Evolutionary conservation across 2,888 invertebrate species (phyloP), one percentile per base, ranked within the genome.

Genomic region (Chirona hameri): DNA sequence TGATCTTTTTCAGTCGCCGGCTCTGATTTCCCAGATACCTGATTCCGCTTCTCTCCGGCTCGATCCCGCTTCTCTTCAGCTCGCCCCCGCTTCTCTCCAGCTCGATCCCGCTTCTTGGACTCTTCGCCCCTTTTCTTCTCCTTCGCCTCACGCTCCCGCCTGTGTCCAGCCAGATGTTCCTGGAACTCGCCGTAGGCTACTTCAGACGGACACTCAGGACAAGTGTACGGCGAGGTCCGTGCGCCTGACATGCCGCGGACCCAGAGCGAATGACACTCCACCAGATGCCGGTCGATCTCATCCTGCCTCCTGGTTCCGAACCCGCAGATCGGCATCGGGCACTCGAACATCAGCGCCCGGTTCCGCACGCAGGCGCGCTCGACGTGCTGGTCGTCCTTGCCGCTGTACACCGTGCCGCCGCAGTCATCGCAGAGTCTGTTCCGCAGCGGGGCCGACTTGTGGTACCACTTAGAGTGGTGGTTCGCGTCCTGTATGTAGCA

Each of bases 261-360:
- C 76, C 76, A 76, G 10, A 76, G 76, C 24, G 76, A 76, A 24
- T 76, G 76, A 24, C 76, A 76, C 76, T 76, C 27, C 21, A 46
- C 24, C 46, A 76, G 24, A 46, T 76, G 76, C 1, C 9, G 24
- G 27, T 24, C 27, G 21, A 76, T 21, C 24, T 39, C 46, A 10
- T 24, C 46, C 39, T 46, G 76, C 2, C 7, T 7, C 21, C 10
- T 3, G 7, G 76, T 15, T 39, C 46, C 76, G 31, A 76, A 76
- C 24, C 76, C 76, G 24, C 76, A 76, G 39, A 76, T 76, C 2
- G 76, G 76, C 76, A 76, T 76, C 39, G 76, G 76, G 21, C 76
- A 76, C 24, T 76, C 76, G 24, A 46, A 76, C 7, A 21, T 39
- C 24, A 39, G 46, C 24, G 10, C 7, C 1, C 21, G 7, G 10